Conservation (phyloP, 2,888 invertebrate genomes). For the Endomychus coccineus region DNA sequence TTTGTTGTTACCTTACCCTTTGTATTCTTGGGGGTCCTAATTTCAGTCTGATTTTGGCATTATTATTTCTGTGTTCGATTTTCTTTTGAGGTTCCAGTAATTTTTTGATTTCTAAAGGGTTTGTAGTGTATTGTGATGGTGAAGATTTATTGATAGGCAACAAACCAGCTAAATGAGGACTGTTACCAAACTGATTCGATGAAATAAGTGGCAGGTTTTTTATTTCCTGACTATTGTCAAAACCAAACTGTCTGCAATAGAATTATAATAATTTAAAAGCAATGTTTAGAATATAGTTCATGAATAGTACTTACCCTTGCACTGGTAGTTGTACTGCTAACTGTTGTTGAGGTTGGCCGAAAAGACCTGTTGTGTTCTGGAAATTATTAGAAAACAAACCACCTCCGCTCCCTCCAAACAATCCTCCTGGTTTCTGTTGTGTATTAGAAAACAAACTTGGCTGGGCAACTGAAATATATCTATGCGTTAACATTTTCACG, state of each 20-base stretch:
- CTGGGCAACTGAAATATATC: slow-evolving; percentile 10
- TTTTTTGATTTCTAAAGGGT: slow-evolving; percentile 35
- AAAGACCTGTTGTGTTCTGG: slow-evolving; percentile 5
- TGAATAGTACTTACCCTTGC: slow-evolving; percentile 7
- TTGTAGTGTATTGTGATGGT: slow-evolving; percentile 27
- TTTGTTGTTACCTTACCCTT: slow-evolving; percentile 17
- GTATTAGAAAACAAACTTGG: slow-evolving; percentile 45
- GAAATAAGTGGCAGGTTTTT: slow-evolving; percentile 27
- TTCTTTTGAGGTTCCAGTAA: slow-evolving; percentile 34
- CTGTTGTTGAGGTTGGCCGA: slow-evolving; percentile 3
- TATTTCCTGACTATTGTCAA: slow-evolving; percentile 21
- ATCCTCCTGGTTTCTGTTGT: slow-evolving; percentile 41
- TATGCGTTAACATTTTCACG: too few species aligned
- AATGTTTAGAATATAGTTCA: background rate
- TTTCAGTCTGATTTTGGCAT: slow-evolving; percentile 25
- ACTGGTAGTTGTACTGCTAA: slow-evolving; percentile 4
- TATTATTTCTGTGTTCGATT: slow-evolving; percentile 21
- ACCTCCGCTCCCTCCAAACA: slow-evolving; percentile 47
- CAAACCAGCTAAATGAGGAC: slow-evolving; percentile 32
- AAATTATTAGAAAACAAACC: slow-evolving; percentile 8
- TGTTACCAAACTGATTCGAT: slow-evolving; percentile 33
- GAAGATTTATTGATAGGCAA: slow-evolving; percentile 25
- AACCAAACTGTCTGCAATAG: slow-evolving; percentile 23
- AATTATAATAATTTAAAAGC: background rate
- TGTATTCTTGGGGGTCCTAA: slow-evolving; percentile 28